phyloP scores from a whole-genome alignment of 2,797 vertebrate genomes.

The Pteropus rufus region DNA sequence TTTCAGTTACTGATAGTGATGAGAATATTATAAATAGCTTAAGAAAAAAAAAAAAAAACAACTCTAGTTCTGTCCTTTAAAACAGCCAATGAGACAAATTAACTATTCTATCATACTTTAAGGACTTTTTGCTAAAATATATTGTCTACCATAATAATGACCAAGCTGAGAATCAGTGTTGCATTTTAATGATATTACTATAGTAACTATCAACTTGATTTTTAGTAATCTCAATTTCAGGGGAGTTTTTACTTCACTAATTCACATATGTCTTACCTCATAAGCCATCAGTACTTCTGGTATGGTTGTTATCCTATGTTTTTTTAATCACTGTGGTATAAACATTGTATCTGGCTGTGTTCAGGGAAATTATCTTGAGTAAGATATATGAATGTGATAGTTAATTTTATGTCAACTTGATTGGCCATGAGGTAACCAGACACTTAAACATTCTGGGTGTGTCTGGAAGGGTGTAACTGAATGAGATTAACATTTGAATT shows the following conservation, averaged over 20 bases:
- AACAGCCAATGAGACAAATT: not conserved
- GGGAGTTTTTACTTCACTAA: constrained; percentile 57
- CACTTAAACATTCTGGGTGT: not conserved
- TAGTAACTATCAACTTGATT: constrained; percentile 61
- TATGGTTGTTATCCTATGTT: not conserved
- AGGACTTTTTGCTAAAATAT: constrained; percentile 43
- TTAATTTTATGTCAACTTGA: not conserved
- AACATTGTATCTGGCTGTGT: constrained; percentile 43
- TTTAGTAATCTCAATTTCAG: constrained; percentile 50
- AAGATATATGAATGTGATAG: not conserved
- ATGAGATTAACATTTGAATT: not conserved
- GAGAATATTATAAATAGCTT: not conserved
- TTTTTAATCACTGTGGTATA: not conserved
- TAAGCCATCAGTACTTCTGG: constrained; percentile 49
- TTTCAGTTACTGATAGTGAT: not conserved
- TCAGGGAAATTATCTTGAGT: not conserved
- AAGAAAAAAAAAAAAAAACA: not conserved
- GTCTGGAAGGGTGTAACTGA: not conserved
- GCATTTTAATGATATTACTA: constrained; percentile 59
- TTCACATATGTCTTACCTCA: constrained; percentile 23
- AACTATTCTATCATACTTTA: not conserved
- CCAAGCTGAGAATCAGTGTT: constrained; percentile 23
- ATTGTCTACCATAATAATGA: constrained; percentile 23
- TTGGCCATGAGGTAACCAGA: not conserved
- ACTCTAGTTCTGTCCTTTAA: not conserved